These are phyloP conservation scores for Actinia tenebrosa DNA, from an alignment of 64 coral and sea anemone genomes.

Conservation along the genomic window DNA sequence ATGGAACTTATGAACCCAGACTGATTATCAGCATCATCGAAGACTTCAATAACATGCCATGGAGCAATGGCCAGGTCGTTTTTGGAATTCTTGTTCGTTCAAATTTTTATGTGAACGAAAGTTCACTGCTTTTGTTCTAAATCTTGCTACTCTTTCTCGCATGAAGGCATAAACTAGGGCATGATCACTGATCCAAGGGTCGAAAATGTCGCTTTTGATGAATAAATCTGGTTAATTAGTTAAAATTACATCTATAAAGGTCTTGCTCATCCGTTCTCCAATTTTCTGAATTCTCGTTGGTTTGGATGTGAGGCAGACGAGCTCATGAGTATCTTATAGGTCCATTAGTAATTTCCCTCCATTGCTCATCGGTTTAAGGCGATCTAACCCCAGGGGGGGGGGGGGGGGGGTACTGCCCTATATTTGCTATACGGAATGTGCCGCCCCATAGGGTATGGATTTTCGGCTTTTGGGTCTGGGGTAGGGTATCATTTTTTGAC, in stretches of 20 bases:
- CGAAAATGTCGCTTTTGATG: not conserved
- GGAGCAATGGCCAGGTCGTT: conserved; percentile 14
- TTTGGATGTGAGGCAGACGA: not conserved
- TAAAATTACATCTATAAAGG: conserved; percentile 56
- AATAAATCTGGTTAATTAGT: conserved; percentile 42
- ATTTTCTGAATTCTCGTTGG: conserved; percentile 52
- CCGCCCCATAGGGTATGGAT: no score
- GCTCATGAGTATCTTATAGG: no score
- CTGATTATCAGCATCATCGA: no score
- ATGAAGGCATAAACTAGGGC: conserved; percentile 48
- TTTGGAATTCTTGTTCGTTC: conserved; percentile 25
- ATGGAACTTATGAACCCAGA: no score
- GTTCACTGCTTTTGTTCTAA: conserved; percentile 29
- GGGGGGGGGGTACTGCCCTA: no score
- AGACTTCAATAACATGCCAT: not conserved
- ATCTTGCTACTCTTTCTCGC: conserved; percentile 24
- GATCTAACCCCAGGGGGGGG: no score
- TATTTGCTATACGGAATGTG: no score
- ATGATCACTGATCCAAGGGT: conserved; percentile 45
- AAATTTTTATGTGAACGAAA: conserved; percentile 47
- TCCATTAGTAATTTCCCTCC: no score
- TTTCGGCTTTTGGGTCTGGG: no score
- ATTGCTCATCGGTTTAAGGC: no score
- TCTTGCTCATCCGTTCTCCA: conserved; percentile 18
- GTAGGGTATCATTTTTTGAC: no score